Evolutionary conservation across 2,113 vertebrate genomes (phyloP), one percentile per base, ranked within the genome.

Genomic region (Puffinus mauretanicus): DNA sequence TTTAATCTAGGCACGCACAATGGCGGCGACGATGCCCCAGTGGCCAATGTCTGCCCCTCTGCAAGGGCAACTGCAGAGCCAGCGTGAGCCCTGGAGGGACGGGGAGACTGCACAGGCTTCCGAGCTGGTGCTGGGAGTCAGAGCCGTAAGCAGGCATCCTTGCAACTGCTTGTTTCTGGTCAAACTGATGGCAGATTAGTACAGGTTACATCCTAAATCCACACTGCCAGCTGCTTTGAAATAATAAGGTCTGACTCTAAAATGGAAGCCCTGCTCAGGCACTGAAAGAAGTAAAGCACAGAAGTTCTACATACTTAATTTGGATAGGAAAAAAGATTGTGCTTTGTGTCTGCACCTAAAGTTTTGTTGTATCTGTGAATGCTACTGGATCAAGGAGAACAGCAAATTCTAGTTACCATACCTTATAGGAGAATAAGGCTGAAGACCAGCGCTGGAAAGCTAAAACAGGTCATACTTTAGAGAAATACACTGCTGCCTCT

Each of bases 21-120:
- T 0, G 1, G 29, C 7, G 3, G 49, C 1, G 5, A 29, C 3
- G 7, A 61, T 12, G 13, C 8, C 16, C 32, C 9, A 1, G 80
- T 3, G 34, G 67, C 46, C 10, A 13, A 25, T 1, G 22, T 8
- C 57, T 27, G 11, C 8, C 64, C 12, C 44, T 21, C 42, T 9
- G 20, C 49, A 42, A 12, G 30, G 4, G 20, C 44, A 25, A 36
- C 42, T 38, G 40, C 66, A 3, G 38, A 36, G n/a, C 18, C n/a
- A 16, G 25, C 21, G 5, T 1, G 8, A 61, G 20, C 20, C 61
- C 52, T 9, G 10, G 2, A 3, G 32, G 27, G 15, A 49, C 25
- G 9, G 34, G 40, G 36, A 34, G 60, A 17, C 29, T 1, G 40
- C 61, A 14, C 32, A 1, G 5, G 0, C 47, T 8, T 44, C 4